These are phyloP conservation scores for Drosophila mayaguana DNA, from an alignment of 2,888 invertebrate genomes.

Conservation along the genomic window DNA sequence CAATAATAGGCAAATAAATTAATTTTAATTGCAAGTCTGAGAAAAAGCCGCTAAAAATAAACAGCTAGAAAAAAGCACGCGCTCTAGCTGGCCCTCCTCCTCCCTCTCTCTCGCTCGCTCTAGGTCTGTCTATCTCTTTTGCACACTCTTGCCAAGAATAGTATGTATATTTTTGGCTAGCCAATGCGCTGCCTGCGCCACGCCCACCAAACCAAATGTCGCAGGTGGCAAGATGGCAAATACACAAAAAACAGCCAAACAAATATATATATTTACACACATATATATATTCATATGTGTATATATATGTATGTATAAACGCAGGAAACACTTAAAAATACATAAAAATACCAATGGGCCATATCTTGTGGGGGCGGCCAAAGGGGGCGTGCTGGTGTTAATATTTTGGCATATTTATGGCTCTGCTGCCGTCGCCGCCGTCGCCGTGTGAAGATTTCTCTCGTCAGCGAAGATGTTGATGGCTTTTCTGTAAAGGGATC, in stretches of 20 bases:
- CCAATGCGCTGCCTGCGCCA: conserved; percentile 66
- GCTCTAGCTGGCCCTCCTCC: conserved; percentile 2
- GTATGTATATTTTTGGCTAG: conserved; percentile 24
- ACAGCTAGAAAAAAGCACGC: conserved; percentile 25
- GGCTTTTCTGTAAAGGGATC: conserved; percentile 44
- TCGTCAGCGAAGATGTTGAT: conserved; percentile 36
- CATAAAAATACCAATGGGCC: conserved; percentile 73
- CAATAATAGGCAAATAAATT: conserved; percentile 80
- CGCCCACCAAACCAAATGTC: conserved; percentile 56
- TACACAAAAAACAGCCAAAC: neutral
- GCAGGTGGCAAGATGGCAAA: conserved; percentile 63
- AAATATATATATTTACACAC: neutral
- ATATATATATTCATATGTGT: no score
- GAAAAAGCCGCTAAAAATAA: conserved; percentile 62
- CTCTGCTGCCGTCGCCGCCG: neutral
- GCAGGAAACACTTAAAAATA: conserved; percentile 74
- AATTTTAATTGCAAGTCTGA: conserved; percentile 70
- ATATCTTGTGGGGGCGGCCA: neutral
- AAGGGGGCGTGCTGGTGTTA: conserved; percentile 11
- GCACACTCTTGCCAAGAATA: conserved; percentile 14
- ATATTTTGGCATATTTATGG: conserved; percentile 49
- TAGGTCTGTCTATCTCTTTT: neutral
- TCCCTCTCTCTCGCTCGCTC: neutral
- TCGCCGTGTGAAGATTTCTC: conserved; percentile 45
- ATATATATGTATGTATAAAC: conserved; percentile 1